Percentiles rank a stretch among this genome's conserved stretches.
phyloP scores from a whole-genome alignment of 2,888 invertebrate genomes.

The Congeria kusceri region DNA sequence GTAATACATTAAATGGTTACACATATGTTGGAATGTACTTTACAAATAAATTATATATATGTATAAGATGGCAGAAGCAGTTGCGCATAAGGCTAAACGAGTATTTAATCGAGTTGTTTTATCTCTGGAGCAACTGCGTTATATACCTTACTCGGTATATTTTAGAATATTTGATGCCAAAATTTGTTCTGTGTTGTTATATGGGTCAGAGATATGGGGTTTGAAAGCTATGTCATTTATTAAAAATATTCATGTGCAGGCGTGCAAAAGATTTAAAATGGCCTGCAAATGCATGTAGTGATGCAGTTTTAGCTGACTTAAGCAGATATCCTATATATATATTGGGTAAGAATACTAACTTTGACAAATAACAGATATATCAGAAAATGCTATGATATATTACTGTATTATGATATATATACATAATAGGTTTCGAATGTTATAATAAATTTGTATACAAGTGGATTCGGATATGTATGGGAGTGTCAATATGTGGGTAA shows the following conservation, averaged over 20 bases:
- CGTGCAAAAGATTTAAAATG: conserved; percentile 23
- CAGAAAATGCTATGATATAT: conserved; percentile 22
- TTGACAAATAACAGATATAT: conserved; percentile 11
- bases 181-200: conserved; percentile 29
- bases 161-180: conserved; percentile 42
- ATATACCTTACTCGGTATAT: background rate
- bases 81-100: background rate
- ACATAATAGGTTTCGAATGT: conserved; percentile 18
- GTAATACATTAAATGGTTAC: conserved; percentile 3
- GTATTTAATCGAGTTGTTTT: background rate
- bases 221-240: conserved; percentile 10
- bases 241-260: conserved; percentile 32
- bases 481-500: background rate
- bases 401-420: conserved; percentile 7
- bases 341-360: conserved; percentile 23
- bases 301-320: conserved; percentile 22
- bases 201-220: conserved; percentile 52
- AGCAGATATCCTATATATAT: conserved; percentile 26
- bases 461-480: conserved; percentile 31
- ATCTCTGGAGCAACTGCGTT: background rate
- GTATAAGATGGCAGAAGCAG: background rate
- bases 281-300: conserved; percentile 22
- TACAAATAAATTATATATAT: too few species aligned
- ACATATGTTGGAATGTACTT: too few species aligned
- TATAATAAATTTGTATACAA: conserved; percentile 15